These are phyloP conservation scores for Typhlomys cinereus DNA, from an alignment of 2,113 vertebrate genomes.

Conservation along the genomic window DNA sequence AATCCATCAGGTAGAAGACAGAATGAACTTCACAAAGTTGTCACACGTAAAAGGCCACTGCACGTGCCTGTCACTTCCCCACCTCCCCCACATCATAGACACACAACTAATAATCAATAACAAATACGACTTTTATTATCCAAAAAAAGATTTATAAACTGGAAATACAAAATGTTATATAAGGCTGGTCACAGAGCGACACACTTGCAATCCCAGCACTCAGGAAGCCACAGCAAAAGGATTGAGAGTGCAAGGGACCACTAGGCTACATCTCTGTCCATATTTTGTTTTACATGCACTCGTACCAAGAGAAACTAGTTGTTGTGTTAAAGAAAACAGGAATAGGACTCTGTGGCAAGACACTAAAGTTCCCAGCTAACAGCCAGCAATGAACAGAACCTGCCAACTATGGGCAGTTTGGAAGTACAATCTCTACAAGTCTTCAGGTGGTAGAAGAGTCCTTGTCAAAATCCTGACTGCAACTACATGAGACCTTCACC, in stretches of 20 bases:
- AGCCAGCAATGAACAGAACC: not conserved
- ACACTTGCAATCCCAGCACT: not conserved
- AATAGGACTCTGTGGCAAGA: not conserved
- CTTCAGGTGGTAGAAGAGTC: too few relatives aligned
- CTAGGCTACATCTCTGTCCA: not conserved
- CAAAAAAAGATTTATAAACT: conserved; percentile 31
- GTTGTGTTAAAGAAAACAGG: not conserved
- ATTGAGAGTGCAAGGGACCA: not conserved
- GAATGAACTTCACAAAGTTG: too few relatives aligned
- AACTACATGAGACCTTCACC: not conserved
- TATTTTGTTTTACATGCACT: not conserved
- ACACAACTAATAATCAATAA: too few relatives aligned
- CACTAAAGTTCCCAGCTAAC: not conserved
- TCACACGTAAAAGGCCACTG: too few relatives aligned
- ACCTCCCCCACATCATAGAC: too few relatives aligned
- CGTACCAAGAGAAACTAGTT: not conserved
- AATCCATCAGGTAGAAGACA: too few relatives aligned
- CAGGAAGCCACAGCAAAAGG: not conserved
- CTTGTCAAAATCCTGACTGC: not conserved
- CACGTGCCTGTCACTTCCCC: too few relatives aligned
- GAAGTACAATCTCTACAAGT: not conserved
- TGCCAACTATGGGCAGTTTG: not conserved
- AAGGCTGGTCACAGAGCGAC: not conserved
- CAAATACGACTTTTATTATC: too few relatives aligned
- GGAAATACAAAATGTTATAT: conserved; percentile 37